phyloP scores from a whole-genome alignment of 2,113 vertebrate species.

The Otolemur garnettii region DNA sequence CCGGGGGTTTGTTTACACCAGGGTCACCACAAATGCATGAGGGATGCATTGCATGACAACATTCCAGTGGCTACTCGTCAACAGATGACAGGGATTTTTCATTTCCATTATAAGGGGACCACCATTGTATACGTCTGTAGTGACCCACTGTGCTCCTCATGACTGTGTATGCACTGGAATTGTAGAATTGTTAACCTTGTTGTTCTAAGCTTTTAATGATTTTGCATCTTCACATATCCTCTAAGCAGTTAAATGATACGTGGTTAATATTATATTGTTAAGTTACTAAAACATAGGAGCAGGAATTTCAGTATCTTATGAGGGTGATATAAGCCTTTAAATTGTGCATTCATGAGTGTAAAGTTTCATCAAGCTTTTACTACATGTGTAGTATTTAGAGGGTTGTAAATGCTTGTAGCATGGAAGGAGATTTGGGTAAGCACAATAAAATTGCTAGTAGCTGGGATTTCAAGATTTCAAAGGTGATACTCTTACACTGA shows the following conservation, averaged over 20 bases:
- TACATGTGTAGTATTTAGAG: neutral
- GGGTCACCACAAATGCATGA: neutral
- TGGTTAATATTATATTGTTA: neutral
- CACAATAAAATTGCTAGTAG: neutral
- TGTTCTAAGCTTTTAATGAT: neutral
- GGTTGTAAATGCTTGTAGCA: neutral
- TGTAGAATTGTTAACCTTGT: neutral
- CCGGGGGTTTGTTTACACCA: neutral
- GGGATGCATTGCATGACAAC: neutral
- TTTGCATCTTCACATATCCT: neutral
- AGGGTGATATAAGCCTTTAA: neutral
- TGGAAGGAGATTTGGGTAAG: neutral
- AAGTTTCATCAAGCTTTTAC: neutral
- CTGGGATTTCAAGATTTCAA: neutral
- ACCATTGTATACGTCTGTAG: neutral
- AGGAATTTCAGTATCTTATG: neutral
- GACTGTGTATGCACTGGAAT: neutral
- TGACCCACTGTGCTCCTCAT: neutral
- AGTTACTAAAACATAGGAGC: neutral
- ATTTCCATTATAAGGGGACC: neutral
- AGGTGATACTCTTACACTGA: neutral
- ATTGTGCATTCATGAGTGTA: neutral
- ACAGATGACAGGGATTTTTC: neutral
- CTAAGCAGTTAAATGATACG: neutral
- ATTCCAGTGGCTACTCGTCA: neutral